These are phyloP conservation scores for Corydoras sp. DNA, from an alignment of 2,113 vertebrate genomes.

Conservation along the genomic window DNA sequence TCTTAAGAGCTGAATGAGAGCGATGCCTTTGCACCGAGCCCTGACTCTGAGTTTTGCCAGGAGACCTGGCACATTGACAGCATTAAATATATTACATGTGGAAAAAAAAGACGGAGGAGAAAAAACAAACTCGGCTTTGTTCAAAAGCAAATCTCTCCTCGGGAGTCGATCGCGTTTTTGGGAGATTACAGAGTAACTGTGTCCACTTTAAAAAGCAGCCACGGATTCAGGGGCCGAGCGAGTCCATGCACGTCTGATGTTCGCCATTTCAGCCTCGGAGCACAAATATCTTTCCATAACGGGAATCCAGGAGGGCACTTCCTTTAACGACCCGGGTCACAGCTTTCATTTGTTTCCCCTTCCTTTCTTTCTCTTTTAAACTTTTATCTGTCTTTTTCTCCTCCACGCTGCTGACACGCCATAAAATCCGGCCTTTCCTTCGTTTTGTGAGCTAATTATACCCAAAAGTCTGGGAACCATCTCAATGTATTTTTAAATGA, in stretches of 20 bases:
- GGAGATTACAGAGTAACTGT: constrained; percentile 42
- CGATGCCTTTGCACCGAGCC: constrained; percentile 5
- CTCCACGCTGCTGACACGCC: background rate
- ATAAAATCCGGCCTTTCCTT: constrained; percentile 1
- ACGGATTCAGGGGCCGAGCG: constrained; percentile 59
- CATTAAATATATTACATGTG: constrained; percentile 29
- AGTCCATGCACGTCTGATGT: constrained; percentile 59
- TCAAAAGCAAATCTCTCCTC: constrained; percentile 20
- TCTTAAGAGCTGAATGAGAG: constrained; percentile 27
- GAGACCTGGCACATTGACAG: constrained; percentile 23
- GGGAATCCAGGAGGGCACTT: constrained; percentile 43
- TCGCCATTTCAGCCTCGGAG: constrained; percentile 57
- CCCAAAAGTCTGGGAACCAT: no score
- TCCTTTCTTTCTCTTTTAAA: constrained; percentile 7
- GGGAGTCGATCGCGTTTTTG: background rate
- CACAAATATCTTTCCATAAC: constrained; percentile 43
- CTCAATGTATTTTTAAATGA: no score
- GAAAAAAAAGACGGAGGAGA: background rate
- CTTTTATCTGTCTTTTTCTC: background rate
- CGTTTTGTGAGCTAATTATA: no score
- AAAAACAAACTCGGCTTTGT: constrained; percentile 14
- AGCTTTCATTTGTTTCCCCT: constrained; percentile 27
- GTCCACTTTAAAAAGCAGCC: constrained; percentile 47
- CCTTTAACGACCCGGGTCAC: constrained; percentile 52
- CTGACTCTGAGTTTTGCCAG: constrained; percentile 4